Percentiles rank a stretch among this genome's conserved stretches.
Conservation (phyloP, 2,888 invertebrate genomes). For the Adelphocoris suturalis region DNA sequence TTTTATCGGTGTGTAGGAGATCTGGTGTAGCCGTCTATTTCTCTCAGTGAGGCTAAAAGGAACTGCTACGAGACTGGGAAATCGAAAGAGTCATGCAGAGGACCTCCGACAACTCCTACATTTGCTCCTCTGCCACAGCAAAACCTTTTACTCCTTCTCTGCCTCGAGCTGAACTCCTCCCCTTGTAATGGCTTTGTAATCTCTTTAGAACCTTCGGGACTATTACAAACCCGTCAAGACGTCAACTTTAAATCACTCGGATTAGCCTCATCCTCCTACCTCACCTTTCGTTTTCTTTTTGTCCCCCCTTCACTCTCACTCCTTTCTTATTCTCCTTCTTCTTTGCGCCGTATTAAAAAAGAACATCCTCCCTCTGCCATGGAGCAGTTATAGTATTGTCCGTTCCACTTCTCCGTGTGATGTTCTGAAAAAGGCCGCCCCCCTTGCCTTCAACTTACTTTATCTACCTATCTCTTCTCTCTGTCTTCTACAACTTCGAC, state of each 20-base stretch:
- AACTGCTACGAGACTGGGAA: not conserved
- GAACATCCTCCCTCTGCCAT: slow-evolving; percentile 9
- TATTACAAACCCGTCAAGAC: slow-evolving; percentile 69
- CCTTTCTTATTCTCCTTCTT: slow-evolving; percentile 1
- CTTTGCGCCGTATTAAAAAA: slow-evolving; percentile 33
- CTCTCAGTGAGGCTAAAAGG: no score
- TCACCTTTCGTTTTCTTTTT: slow-evolving; percentile 38
- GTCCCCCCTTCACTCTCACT: not conserved
- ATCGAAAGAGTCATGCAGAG: slow-evolving; percentile 1
- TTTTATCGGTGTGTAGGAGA: no score
- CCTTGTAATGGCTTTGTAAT: slow-evolving; percentile 66
- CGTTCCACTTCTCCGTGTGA: slow-evolving; percentile 39
- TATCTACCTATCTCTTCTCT: slow-evolving; percentile 35
- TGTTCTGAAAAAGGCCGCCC: slow-evolving; percentile 27
- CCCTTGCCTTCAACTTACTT: not conserved
- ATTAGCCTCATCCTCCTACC: slow-evolving; percentile 65
- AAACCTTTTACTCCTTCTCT: slow-evolving; percentile 7
- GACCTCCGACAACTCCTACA: not conserved
- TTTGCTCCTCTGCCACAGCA: not conserved
- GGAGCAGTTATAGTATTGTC: slow-evolving; percentile 31
- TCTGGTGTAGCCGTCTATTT: no score
- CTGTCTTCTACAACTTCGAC: slow-evolving; percentile 34
- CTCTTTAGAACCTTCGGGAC: slow-evolving; percentile 56
- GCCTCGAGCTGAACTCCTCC: slow-evolving; percentile 29
- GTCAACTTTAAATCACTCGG: slow-evolving; percentile 67